A percentile compares a stretch with the other conserved stretches of the same genome.
Conservation (phyloP, 2,113 vertebrate species). For the Rhipidura dahli region DNA sequence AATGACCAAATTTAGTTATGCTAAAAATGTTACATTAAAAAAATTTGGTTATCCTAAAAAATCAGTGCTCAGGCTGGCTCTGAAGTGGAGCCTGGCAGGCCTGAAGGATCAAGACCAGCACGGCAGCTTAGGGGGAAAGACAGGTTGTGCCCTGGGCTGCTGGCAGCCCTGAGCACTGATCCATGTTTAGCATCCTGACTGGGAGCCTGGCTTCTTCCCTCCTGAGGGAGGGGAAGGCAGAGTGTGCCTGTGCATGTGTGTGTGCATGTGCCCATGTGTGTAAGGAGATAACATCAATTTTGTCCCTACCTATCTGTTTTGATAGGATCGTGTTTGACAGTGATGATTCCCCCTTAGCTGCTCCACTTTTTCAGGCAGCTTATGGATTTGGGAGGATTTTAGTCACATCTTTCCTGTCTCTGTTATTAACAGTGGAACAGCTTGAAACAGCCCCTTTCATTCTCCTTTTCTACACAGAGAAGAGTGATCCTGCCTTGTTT, state of each 20-base stretch:
- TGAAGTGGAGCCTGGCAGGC: background rate
- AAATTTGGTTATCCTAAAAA: background rate
- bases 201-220: background rate
- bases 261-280: background rate
- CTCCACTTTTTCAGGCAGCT: background rate
- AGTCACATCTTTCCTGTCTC: background rate
- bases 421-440: background rate
- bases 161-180: background rate
- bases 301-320: background rate
- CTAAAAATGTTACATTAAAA: background rate
- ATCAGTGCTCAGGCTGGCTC: background rate
- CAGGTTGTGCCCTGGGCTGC: background rate
- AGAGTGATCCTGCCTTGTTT: background rate
- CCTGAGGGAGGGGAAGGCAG: background rate
- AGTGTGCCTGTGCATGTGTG: rapidly evolving
- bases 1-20: background rate
- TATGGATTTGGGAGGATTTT: background rate
- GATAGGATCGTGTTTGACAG: background rate
- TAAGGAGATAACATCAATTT: background rate
- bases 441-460: background rate
- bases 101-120: background rate
- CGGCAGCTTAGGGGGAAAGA: background rate
- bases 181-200: background rate
- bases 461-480: background rate
- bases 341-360: background rate